Base-by-base conservation (phyloP, 2,888 invertebrate species). In the Terebella lapidaria region DNA sequence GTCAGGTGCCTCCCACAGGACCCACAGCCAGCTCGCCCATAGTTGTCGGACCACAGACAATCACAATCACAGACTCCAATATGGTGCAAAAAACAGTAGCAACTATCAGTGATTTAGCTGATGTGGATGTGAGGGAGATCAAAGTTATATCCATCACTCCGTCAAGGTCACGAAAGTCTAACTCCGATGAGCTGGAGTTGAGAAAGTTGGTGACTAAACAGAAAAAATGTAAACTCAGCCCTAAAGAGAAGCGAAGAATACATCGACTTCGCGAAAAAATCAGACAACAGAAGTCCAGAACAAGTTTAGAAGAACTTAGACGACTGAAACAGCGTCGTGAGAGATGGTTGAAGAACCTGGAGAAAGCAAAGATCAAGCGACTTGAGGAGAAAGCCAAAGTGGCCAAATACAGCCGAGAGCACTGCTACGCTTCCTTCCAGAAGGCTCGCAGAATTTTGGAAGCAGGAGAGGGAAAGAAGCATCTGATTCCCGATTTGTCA, bases 251-350 rank as follows among this genome's bases (percentile, higher is more conserved):
- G 45, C 57, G 54, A 30, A 24, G 54, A 1, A 28, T 60, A 42
- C 42, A 53, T n/a, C 29, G 62, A 20, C 56, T 65, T n/a, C 29
- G 47, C 25, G 58, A 62, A 20, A 57, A 58, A 20, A 35, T 61
- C 20, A 24, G 53, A 3, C 24, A 20, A 4, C 69, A 71, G 60
- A 60, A 71, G 5, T 10, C 24, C n/a, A 26, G 15, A 4, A 4
- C 29, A 15, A 5, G 5, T 25, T 15, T 45, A 30, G 26, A 56
- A 52, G 47, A 57, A 30, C 15, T 46, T 25, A n/a, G 47, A 25
- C 22, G 45, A 4, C 28, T 47, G 22, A 29, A 35, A 20, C 10
- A 55, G 35, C 29, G 29, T 15, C 29, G 55, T 10, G 29, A 15
- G 24, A 56, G 26, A 28, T 28, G 26, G 53, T 28, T 54, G 4